Percentiles rank a stretch among this genome's conserved stretches.
Conservation (phyloP, 2,797 vertebrate species). For the Danio choprae region DNA sequence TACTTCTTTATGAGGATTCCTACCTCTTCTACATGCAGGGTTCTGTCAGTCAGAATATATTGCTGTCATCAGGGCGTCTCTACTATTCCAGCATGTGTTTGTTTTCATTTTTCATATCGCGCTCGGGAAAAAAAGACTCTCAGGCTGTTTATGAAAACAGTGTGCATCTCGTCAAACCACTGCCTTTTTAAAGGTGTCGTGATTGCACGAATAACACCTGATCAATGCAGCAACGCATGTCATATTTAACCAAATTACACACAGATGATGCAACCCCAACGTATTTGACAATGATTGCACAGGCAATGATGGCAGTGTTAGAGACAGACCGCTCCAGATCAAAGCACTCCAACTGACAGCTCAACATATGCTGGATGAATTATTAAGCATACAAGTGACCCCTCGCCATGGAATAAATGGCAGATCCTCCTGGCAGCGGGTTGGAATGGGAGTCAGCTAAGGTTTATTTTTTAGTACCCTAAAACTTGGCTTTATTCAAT, state of each 20-base stretch:
- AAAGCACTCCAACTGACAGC: slow-evolving; percentile 77
- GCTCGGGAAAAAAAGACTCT: slow-evolving; percentile 14
- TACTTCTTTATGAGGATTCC: slow-evolving; percentile 46
- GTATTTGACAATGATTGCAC: slow-evolving; percentile 38
- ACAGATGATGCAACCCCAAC: slow-evolving; percentile 41
- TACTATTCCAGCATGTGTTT: slow-evolving; percentile 44
- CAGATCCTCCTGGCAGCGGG: slow-evolving; percentile 72
- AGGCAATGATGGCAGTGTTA: slow-evolving; percentile 73
- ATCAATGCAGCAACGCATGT: slow-evolving; percentile 12
- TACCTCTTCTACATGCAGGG: slow-evolving; percentile 31
- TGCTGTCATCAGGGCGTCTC: slow-evolving; percentile 43
- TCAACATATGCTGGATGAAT: slow-evolving; percentile 82
- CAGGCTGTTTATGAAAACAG: background rate
- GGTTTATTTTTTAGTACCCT: slow-evolving; percentile 72
- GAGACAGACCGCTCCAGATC: slow-evolving; percentile 77
- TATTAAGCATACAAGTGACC: slow-evolving; percentile 84
- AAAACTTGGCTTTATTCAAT: slow-evolving; percentile 71
- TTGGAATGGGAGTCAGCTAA: slow-evolving; percentile 70
- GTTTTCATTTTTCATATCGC: slow-evolving; percentile 40
- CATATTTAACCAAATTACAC: slow-evolving; percentile 41
- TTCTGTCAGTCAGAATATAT: slow-evolving; percentile 44
- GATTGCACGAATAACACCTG: background rate
- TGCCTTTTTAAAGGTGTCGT: slow-evolving; percentile 15
- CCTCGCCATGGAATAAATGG: slow-evolving; percentile 78
- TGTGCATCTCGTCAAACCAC: slow-evolving; percentile 8